Evolutionary conservation across 1,140 invertebrate genomes (phyloP).

Genomic region (Calliopsis andreniformis): DNA sequence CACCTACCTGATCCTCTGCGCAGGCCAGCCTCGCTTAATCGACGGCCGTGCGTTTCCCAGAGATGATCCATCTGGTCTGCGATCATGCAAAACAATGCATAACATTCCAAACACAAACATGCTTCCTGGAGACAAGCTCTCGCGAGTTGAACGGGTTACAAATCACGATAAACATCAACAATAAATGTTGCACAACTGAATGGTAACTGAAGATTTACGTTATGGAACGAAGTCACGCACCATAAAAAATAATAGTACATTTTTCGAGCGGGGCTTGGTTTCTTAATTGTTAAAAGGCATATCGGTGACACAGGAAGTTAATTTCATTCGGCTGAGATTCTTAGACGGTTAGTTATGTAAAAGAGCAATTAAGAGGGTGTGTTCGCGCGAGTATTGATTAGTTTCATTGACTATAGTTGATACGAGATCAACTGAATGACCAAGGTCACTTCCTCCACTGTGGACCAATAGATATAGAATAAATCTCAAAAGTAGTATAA

Average conservation of each 20-base stretch:
- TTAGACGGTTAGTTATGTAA: slow-evolving; percentile 61
- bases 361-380: slow-evolving; percentile 49
- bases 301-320: slow-evolving; percentile 49
- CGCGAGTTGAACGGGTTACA: not conserved
- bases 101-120: slow-evolving; percentile 74
- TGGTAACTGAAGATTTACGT: not conserved
- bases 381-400: slow-evolving; percentile 24
- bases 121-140: not conserved
- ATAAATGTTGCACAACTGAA: not conserved
- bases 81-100: slow-evolving; percentile 82
- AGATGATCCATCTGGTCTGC: slow-evolving; percentile 86
- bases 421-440: too few relatives aligned
- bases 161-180: not conserved
- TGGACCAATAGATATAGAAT: too few relatives aligned
- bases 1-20: slow-evolving; percentile 87
- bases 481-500: too few relatives aligned
- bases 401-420: too few relatives aligned
- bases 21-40: slow-evolving; percentile 86
- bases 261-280: slow-evolving; percentile 26
- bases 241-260: not conserved
- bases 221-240: not conserved
- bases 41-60: slow-evolving; percentile 86
- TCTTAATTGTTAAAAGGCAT: slow-evolving; percentile 22
- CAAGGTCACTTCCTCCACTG: too few relatives aligned
- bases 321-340: slow-evolving; percentile 43